Evolutionary conservation across 1,140 invertebrate genomes (phyloP), one percentile per base, ranked within the genome.

Genomic region (Drosophila murphyi): DNA sequence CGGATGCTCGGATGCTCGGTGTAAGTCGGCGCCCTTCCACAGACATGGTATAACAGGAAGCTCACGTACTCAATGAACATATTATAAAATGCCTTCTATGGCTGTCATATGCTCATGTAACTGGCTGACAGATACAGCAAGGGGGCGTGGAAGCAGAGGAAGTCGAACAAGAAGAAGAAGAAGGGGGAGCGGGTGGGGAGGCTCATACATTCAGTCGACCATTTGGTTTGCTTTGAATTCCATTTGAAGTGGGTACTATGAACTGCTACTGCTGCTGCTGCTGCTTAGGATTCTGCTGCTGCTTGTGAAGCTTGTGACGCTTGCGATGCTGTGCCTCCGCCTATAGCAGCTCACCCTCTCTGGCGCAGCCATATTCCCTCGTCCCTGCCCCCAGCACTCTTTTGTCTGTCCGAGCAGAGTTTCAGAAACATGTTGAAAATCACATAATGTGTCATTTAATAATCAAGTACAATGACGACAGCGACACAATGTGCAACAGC

Each of bases 401-500:
- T 47, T 29, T 51, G 62, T 39, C 4, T 52, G 59, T 45, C 43
- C 12, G 31, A 2, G 28, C 35, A 55, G 67, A 57, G 69, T 79
- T 63, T 65, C 55, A 68, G 57, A 76, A 82, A 78, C 77, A 83
- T 88, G 86, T 76, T 89, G 81, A 74, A 88, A 89, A 89, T 89
- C 85, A 89, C 85, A 89, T 89, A 89, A 89, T 89, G 85, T 89
- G 85, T 90, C 85, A 89, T 89, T 89, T 89, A 89, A 89, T 89
- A 89, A 89, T 89, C 86, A 89, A 89, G 86, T 77, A 89, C 86
- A 90, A 85, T 89, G 83, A 68, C 71, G 71, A 73, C 70, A 76
- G 72, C 56, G 61, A 56, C 79, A 78, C 82, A 86, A 63, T 57
- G 73, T 71, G 59, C 81, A 83, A 61, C 67, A 68, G 65, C 50